A percentile compares a stretch with the other conserved stretches of the same genome.
phyloP scores from a whole-genome alignment of 35 echinoderm and acorn worm species.

The Amphiura filiformis region DNA sequence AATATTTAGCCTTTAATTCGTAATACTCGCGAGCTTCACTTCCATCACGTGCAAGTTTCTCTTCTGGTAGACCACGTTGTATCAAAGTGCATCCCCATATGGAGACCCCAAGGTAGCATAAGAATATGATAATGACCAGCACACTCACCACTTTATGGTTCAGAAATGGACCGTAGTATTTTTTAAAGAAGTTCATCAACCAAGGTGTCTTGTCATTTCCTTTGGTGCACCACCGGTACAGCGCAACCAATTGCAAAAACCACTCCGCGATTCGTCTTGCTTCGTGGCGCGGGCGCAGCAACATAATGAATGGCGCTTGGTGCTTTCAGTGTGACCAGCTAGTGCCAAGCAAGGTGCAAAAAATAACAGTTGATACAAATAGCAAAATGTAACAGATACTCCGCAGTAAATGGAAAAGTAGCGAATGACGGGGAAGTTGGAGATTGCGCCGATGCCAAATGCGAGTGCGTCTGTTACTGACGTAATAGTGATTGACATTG shows the following conservation, averaged over 20 bases:
- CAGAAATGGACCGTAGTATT: slow-evolving; percentile 71
- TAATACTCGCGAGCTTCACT: slow-evolving; percentile 33
- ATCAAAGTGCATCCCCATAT: slow-evolving; percentile 71
- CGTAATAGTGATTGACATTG: slow-evolving; percentile 83
- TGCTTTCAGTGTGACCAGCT: slow-evolving; percentile 53
- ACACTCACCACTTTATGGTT: slow-evolving; percentile 27
- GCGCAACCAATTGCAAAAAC: slow-evolving; percentile 53
- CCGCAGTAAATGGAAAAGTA: slow-evolving; percentile 77
- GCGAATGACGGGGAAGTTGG: slow-evolving; percentile 55
- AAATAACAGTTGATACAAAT: slow-evolving; percentile 78
- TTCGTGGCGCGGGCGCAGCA: slow-evolving; percentile 32
- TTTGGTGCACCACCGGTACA: slow-evolving; percentile 47
- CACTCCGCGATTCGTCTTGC: slow-evolving; percentile 41
- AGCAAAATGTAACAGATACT: slow-evolving; percentile 68
- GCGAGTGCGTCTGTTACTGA: slow-evolving; percentile 60
- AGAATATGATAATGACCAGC: slow-evolving; percentile 33
- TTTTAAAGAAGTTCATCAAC: slow-evolving; percentile 44
- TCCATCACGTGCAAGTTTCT: slow-evolving; percentile 62
- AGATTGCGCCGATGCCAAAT: slow-evolving; percentile 54
- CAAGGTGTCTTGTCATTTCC: slow-evolving; percentile 29
- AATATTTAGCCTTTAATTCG: slow-evolving; percentile 35
- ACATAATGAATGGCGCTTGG: slow-evolving; percentile 46
- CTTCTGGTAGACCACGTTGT: slow-evolving; percentile 23
- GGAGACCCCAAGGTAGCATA: slow-evolving; percentile 24
- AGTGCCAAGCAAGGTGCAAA: slow-evolving; percentile 70